A percentile compares a stretch with the other conserved stretches of the same genome.
Conservation (phyloP, 2,888 invertebrate genomes). For the Stenotaenia linearis region DNA sequence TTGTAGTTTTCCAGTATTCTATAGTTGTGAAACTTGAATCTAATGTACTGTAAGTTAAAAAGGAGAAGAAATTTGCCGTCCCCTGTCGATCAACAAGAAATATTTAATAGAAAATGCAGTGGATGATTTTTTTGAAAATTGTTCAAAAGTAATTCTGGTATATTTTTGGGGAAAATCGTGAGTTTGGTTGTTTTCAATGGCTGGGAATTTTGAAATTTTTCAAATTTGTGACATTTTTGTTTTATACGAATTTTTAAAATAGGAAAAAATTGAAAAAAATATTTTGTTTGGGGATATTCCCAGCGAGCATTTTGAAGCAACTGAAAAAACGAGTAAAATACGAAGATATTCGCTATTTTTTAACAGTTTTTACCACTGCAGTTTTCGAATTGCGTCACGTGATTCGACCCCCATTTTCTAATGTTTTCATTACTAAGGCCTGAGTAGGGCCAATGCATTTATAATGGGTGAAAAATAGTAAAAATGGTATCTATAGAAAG, state of each 20-base stretch:
- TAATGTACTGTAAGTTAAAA: conserved; percentile 30
- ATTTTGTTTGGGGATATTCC: too few relatives aligned
- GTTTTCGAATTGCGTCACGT: background rate
- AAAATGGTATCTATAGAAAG: conserved; percentile 4
- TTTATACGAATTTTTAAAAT: background rate
- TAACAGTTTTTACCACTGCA: background rate
- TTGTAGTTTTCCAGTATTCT: conserved; percentile 7
- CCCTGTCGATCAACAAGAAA: conserved; percentile 27
- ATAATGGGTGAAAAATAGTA: background rate
- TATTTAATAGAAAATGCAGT: background rate
- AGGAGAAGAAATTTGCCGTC: conserved; percentile 35
- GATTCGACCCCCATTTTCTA: background rate
- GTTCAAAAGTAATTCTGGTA: background rate
- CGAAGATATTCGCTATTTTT: background rate
- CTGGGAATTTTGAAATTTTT: background rate
- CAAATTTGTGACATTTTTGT: background rate
- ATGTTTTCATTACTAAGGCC: background rate
- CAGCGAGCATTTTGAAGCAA: background rate
- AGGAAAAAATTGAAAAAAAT: background rate
- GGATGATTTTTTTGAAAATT: background rate
- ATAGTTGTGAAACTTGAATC: conserved; percentile 5
- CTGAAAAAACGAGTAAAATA: background rate
- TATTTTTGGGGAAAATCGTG: background rate
- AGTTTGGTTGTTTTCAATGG: background rate
- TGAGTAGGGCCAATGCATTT: background rate